phyloP scores from a whole-genome alignment of 2,113 vertebrate species.

The Pithys albifrons region DNA sequence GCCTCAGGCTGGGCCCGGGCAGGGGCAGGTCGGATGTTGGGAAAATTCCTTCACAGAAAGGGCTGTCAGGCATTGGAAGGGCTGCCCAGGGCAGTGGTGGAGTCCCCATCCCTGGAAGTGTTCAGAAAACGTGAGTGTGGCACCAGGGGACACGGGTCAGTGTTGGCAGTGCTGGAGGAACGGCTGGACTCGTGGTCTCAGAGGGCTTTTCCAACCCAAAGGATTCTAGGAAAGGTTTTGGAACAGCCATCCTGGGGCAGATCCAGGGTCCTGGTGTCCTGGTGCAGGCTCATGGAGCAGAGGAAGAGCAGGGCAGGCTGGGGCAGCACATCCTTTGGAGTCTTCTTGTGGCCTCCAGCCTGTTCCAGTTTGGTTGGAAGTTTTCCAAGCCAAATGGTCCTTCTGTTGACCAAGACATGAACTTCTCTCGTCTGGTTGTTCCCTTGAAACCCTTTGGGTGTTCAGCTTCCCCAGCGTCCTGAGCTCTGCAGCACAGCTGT shows the following conservation, averaged over 20 bases:
- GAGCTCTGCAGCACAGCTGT: not conserved
- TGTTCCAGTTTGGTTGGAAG: not conserved
- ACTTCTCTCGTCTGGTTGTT: not conserved
- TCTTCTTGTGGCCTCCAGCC: not conserved
- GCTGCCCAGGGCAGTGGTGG: not conserved
- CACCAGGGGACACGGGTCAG: not conserved
- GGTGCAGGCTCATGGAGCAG: not conserved
- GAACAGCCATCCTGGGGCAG: not conserved
- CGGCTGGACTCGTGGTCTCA: not conserved
- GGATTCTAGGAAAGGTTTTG: not conserved
- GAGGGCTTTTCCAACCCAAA: not conserved
- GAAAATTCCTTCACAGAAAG: not conserved
- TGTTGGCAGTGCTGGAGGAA: not conserved
- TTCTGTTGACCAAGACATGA: not conserved
- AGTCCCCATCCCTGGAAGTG: not conserved
- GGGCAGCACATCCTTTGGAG: not conserved
- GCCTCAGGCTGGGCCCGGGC: not conserved
- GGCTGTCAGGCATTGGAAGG: no score
- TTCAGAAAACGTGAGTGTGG: not conserved
- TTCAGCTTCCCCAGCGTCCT: not conserved
- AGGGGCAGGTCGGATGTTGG: not conserved
- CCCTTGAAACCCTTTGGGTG: not conserved
- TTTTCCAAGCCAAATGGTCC: not conserved
- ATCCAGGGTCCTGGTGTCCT: not conserved
- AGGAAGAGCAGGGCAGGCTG: not conserved